A percentile compares a stretch with the other conserved stretches of the same genome.
Conservation (phyloP, 2,113 vertebrate genomes). For the Amblyornis subalaris region DNA sequence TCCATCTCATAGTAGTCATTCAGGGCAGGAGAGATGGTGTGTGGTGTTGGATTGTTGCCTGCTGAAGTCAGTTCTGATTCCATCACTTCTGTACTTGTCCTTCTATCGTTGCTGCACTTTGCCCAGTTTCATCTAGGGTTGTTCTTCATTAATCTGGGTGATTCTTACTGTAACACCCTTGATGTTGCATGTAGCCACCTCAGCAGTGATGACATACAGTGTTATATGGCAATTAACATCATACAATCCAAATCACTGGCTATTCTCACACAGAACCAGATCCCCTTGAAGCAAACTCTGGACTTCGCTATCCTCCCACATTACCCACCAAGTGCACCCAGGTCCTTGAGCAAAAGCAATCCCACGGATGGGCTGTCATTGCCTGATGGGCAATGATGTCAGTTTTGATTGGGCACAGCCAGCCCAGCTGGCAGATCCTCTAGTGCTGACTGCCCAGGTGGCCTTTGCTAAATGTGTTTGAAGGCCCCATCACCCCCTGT, state of each 20-base stretch:
- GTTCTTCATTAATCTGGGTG: background rate
- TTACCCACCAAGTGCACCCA: background rate
- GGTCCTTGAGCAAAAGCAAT: background rate
- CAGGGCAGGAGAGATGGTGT: background rate
- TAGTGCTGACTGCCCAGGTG: background rate
- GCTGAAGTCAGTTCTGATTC: background rate
- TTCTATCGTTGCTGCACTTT: too few relatives aligned
- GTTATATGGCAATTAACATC: background rate
- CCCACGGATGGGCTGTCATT: background rate
- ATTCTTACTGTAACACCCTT: background rate
- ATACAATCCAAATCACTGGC: background rate
- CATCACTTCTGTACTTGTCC: background rate
- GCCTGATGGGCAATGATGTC: too few relatives aligned
- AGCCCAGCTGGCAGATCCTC: background rate
- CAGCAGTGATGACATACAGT: background rate
- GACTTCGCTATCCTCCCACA: background rate
- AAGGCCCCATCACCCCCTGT: background rate
- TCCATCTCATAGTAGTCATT: background rate
- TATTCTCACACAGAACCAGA: background rate
- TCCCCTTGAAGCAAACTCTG: background rate
- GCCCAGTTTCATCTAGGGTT: background rate
- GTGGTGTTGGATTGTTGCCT: background rate
- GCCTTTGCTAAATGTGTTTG: background rate
- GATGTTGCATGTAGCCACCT: background rate
- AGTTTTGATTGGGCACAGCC: background rate